These are phyloP conservation scores for Hypselothyrea guttata DNA, from an alignment of 2,888 invertebrate species.

Conservation along the genomic window DNA sequence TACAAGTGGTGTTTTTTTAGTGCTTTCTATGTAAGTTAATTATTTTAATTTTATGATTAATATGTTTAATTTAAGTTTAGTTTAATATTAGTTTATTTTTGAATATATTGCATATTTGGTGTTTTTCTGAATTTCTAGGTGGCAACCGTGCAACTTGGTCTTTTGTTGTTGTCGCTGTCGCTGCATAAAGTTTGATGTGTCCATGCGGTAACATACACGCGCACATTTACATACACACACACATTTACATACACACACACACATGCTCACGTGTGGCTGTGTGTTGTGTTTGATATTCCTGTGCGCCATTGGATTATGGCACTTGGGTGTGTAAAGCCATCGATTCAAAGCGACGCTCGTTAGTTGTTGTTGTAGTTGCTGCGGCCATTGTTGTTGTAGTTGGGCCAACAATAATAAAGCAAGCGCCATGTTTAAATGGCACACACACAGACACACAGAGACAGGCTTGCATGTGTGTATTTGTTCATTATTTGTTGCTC, in stretches of 20 bases:
- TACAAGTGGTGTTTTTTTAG: no score
- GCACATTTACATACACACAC: slow-evolving; percentile 57
- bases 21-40: no score
- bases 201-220: slow-evolving; percentile 78
- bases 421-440: slow-evolving; percentile 73
- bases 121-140: slow-evolving; percentile 28
- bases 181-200: slow-evolving; percentile 81
- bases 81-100: no score
- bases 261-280: slow-evolving; percentile 25
- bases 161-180: slow-evolving; percentile 45
- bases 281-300: slow-evolving; percentile 76
- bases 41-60: no score
- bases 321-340: slow-evolving; percentile 82
- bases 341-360: slow-evolving; percentile 71
- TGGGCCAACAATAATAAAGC: slow-evolving; percentile 69
- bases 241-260: slow-evolving; percentile 16
- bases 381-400: slow-evolving; percentile 16
- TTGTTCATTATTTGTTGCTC: slow-evolving; percentile 73
- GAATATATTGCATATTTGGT: no score
- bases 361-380: slow-evolving; percentile 23
- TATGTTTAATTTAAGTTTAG: no score
- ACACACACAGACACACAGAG: slow-evolving; percentile 39
- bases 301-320: slow-evolving; percentile 82
- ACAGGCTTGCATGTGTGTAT: slow-evolving; percentile 37
- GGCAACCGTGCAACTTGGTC: slow-evolving; percentile 37